Base-by-base conservation (phyloP, 2,113 vertebrate genomes). In the Mola mola region DNA sequence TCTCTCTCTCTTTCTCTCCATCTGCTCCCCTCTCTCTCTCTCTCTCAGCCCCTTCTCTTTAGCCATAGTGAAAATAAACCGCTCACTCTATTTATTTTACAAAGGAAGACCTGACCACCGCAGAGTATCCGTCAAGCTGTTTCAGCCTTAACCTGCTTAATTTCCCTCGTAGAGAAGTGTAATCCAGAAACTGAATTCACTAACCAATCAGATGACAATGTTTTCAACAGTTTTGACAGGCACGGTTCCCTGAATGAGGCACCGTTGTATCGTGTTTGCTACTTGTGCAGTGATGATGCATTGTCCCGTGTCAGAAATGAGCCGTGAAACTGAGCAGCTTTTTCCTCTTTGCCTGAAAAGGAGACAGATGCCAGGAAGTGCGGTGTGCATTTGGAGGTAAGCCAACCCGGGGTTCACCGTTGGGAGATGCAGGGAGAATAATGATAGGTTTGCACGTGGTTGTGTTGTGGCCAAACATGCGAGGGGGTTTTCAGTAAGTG, bases 61-160 rank as follows among this genome's bases (percentile, higher is more conserved):
- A 83, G 77, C 70, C 38, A 52, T 44, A 77, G 68, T 75, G 31
- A 81, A 88, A 90, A 90, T 81, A 88, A 89, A 86, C 85, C 55
- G 55, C 43, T 60, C 12, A n/a, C 60, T 81, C 65, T 87, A 72
- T 91, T 92, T 92, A 79, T 91, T 91, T 89, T 75, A 37, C 70
- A 8, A 72, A 83, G 79, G 66, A 79, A 66, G 64, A 79, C 66
- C 66, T 33, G 79, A 84, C 81, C 78, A 83, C 89, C 83, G 29
- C 67, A 77, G 81, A 84, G 79, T 83, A 85, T 89, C 79, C 60
- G 83, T 48, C 9, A 8, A 69, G 72, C 77, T 55, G 66, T 67
- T 74, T 75, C 59, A 82, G 52, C 51, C 46, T 71, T 74, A 77
- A 84, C 76, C 67, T 87, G 78, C 66, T 78, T 49, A 77, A 77